These are phyloP conservation scores for Harpalus rubripes DNA, from an alignment of 2,888 invertebrate species.

Conservation along the genomic window DNA sequence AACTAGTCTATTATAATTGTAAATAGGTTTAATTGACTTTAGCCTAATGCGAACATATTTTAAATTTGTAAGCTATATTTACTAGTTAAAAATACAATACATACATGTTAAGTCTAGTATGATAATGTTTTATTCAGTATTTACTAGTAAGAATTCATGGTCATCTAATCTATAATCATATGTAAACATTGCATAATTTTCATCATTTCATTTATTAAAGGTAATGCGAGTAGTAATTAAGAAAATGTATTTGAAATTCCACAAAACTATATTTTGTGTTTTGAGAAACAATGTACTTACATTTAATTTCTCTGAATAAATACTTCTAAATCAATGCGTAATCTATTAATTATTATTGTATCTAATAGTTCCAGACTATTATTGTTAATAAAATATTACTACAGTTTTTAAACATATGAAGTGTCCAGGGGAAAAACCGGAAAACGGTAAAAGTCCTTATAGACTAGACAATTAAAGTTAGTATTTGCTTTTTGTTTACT, in stretches of 20 bases:
- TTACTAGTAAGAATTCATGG: constrained; percentile 34
- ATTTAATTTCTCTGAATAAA: constrained; percentile 34
- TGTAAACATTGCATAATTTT: constrained; percentile 11
- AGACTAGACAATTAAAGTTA: too few relatives aligned
- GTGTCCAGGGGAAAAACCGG: too few relatives aligned
- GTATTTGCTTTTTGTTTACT: too few relatives aligned
- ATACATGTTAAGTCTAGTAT: not conserved
- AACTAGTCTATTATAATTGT: constrained; percentile 34
- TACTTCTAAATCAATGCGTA: not conserved
- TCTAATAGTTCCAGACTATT: not conserved
- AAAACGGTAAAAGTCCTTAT: too few relatives aligned
- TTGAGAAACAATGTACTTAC: constrained; percentile 42
- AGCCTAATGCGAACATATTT: not conserved
- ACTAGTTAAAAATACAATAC: not conserved
- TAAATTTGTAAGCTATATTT: constrained; percentile 6
- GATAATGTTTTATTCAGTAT: constrained; percentile 38
- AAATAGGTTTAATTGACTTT: constrained; percentile 3
- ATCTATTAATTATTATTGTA: not conserved
- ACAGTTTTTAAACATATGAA: too few relatives aligned
- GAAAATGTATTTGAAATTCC: not conserved
- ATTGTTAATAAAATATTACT: not conserved
- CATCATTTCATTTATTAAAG: constrained; percentile 19
- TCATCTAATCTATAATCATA: constrained; percentile 24
- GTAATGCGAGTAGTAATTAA: not conserved
- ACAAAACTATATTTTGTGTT: constrained; percentile 1